Percentiles rank a stretch among this genome's conserved stretches.
Conservation (phyloP, 2,113 vertebrate species). For the Siniperca chuatsi region DNA sequence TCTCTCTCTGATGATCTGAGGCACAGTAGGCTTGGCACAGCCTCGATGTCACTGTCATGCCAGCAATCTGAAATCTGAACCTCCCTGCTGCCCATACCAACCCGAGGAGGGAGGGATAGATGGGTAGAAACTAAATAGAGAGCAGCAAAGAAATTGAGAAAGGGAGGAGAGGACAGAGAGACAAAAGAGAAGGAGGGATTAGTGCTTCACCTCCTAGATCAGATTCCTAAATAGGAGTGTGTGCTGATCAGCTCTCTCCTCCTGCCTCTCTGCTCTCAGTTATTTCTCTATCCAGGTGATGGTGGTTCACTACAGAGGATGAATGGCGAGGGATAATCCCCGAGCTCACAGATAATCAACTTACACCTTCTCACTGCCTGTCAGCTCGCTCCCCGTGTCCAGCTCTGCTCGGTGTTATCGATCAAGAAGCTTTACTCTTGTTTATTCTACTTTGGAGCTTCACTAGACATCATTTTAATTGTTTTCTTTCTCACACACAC, state of each 20-base stretch:
- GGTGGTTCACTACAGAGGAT: conserved; percentile 39
- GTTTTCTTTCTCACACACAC: conserved; percentile 1
- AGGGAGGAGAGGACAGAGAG: conserved; percentile 8
- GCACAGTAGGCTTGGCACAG: conserved; percentile 47
- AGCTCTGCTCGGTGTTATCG: conserved; percentile 54
- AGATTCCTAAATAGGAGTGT: conserved; percentile 16
- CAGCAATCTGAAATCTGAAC: conserved; percentile 68
- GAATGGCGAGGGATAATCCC: conserved; percentile 60
- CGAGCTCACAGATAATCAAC: conserved; percentile 66
- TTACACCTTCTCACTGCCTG: conserved; percentile 54
- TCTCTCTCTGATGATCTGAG: conserved; percentile 45
- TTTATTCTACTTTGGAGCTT: conserved; percentile 52
- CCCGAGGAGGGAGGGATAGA: conserved; percentile 23
- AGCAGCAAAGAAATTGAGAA: conserved; percentile 23
- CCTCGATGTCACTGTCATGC: conserved; percentile 56
- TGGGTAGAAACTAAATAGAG: conserved; percentile 25
- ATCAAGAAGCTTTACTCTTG: conserved; percentile 59
- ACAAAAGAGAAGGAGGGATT: not conserved
- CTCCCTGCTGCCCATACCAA: conserved; percentile 44
- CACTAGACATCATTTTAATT: conserved; percentile 35
- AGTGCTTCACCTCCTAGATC: not conserved
- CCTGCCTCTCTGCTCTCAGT: conserved; percentile 6
- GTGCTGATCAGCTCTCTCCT: conserved; percentile 22
- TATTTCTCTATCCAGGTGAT: conserved; percentile 46
- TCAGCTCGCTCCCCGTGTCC: conserved; percentile 42